phyloP scores from a whole-genome alignment of 2,113 vertebrate species.

The Apus apus region DNA sequence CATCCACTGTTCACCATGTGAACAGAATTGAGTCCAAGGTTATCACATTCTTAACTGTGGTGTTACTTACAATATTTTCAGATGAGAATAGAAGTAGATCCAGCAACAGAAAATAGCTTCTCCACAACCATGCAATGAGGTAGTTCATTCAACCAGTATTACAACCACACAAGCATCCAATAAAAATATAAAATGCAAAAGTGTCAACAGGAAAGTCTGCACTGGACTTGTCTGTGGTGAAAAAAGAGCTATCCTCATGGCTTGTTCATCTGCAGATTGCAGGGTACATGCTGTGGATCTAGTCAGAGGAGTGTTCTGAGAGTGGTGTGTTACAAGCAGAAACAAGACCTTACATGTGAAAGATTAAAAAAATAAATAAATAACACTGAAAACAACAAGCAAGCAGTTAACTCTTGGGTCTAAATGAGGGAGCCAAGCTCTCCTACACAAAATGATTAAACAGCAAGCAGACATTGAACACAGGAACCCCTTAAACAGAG shows the following conservation, averaged over 20 bases:
- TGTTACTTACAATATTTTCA: background rate
- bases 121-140: background rate
- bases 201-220: background rate
- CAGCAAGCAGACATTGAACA: background rate
- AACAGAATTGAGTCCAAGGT: background rate
- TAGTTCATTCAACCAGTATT: background rate
- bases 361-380: background rate
- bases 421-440: background rate
- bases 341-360: background rate
- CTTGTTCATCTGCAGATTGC: background rate
- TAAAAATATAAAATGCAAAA: background rate
- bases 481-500: background rate
- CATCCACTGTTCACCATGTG: accelerated
- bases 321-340: background rate
- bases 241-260: background rate
- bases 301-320: background rate
- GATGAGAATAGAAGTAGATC: background rate
- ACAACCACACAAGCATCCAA: background rate
- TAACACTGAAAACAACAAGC: background rate
- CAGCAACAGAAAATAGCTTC: background rate
- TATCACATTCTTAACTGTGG: background rate
- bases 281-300: background rate
- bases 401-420: background rate
- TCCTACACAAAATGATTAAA: background rate
- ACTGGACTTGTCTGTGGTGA: background rate